Evolutionary conservation across 2,888 invertebrate genomes (phyloP).

Genomic region (Platycnemis pennipes): DNA sequence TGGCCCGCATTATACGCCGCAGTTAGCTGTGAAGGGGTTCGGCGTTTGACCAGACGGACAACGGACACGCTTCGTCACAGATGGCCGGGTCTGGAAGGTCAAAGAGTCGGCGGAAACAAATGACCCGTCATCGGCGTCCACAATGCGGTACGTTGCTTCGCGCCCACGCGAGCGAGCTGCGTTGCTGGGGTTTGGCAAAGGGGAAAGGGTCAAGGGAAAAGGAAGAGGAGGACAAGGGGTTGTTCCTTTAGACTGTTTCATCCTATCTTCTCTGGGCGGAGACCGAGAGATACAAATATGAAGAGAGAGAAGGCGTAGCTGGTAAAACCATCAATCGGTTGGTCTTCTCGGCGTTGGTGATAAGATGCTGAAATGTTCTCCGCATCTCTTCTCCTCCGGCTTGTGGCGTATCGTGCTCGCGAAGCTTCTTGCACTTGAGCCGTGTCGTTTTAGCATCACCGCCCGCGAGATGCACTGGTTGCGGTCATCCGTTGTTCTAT

Average conservation of each 20-base stretch:
- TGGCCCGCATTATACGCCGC: background rate
- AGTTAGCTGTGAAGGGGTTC: background rate
- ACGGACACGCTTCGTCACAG: constrained; percentile 56
- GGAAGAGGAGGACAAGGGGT: background rate
- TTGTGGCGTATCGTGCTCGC: background rate
- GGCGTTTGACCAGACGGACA: background rate
- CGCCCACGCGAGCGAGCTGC: background rate
- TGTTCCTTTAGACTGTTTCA: background rate
- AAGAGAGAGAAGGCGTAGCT: background rate
- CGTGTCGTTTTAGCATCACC: background rate
- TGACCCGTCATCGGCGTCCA: constrained; percentile 54
- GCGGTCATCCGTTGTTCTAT: background rate
- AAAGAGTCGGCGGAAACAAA: constrained; percentile 53
- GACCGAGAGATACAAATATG: background rate
- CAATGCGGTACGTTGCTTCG: background rate
- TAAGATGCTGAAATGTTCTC: constrained; percentile 19
- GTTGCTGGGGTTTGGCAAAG: background rate
- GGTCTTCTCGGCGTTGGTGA: background rate
- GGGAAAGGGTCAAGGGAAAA: background rate
- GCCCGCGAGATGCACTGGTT: background rate
- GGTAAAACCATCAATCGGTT: constrained; percentile 42
- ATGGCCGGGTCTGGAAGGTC: constrained; percentile 16
- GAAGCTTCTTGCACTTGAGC: background rate
- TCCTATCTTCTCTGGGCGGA: background rate
- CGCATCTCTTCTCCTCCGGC: too few species aligned